Evolutionary conservation across 2,797 vertebrate species (phyloP).

Genomic region (Holocentrus rufus): DNA sequence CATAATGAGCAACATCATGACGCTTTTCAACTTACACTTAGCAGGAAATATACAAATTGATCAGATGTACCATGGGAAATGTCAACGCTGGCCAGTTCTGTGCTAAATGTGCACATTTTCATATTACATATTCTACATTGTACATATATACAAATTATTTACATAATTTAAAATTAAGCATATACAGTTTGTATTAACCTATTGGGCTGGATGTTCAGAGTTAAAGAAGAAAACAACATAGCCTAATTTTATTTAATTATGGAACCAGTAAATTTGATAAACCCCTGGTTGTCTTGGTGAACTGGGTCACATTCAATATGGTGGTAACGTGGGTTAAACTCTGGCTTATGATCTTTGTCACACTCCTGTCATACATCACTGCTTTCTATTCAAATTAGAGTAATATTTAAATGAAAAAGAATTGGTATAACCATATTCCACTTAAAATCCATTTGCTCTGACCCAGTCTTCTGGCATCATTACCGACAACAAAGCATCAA

Average conservation of each 20-base stretch:
- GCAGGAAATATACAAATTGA: too few relatives aligned
- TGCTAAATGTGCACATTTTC: too few relatives aligned
- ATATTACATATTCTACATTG: too few relatives aligned
- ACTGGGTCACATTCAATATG: background rate
- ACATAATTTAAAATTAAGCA: too few relatives aligned
- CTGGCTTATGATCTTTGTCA: too few relatives aligned
- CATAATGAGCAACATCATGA: too few relatives aligned
- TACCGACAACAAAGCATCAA: conserved; percentile 35
- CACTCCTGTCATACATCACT: background rate
- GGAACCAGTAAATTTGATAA: background rate
- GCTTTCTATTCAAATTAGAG: background rate
- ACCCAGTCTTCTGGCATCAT: conserved; percentile 8
- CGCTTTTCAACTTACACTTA: too few relatives aligned
- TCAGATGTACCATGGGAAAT: too few relatives aligned
- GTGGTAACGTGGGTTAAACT: background rate
- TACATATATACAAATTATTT: too few relatives aligned
- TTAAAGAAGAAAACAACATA: background rate
- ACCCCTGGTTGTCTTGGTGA: background rate
- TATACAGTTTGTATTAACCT: too few relatives aligned
- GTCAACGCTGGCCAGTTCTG: too few relatives aligned
- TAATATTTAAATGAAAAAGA: conserved; percentile 8
- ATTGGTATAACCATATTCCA: conserved; percentile 6
- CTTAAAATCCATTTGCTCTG: conserved; percentile 21
- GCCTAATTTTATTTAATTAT: background rate
- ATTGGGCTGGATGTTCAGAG: background rate